Percentiles rank a stretch among this genome's conserved stretches.
These are phyloP conservation scores for Parotocinclus haroldoi DNA, from an alignment of 2,797 vertebrate genomes.

Conservation along the genomic window DNA sequence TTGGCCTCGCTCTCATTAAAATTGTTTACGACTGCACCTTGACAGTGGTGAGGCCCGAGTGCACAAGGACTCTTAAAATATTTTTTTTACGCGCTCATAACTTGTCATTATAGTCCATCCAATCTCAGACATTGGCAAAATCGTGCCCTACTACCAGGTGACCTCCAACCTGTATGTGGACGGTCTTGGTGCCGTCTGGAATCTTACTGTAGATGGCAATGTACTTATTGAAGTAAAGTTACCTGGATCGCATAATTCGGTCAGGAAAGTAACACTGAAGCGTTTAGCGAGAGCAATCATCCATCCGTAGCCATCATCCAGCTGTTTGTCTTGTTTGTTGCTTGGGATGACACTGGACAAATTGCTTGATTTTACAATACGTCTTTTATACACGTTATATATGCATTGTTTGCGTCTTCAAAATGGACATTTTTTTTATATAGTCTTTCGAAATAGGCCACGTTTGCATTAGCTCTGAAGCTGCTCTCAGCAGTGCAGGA, in stretches of 20 bases:
- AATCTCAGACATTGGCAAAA: neutral
- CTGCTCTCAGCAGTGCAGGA: slow-evolving; percentile 86
- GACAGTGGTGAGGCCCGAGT: neutral
- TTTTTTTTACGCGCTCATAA: neutral
- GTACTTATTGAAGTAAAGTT: slow-evolving; percentile 8
- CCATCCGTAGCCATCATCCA: slow-evolving; percentile 14
- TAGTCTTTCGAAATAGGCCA: slow-evolving; percentile 6
- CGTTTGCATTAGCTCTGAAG: slow-evolving; percentile 25
- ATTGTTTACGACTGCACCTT: neutral
- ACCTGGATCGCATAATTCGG: neutral
- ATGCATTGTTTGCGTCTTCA: slow-evolving; percentile 5
- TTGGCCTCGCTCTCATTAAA: too few species aligned
- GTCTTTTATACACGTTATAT: slow-evolving; percentile 37
- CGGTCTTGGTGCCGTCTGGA: too few species aligned
- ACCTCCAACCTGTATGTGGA: too few species aligned
- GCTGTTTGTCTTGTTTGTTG: slow-evolving; percentile 6
- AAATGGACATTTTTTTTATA: neutral
- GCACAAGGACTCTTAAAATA: neutral
- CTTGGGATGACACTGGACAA: slow-evolving; percentile 11
- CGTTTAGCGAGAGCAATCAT: slow-evolving; percentile 7
- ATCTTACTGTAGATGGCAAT: neutral
- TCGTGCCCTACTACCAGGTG: too few species aligned
- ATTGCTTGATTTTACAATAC: slow-evolving; percentile 29
- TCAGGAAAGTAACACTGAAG: slow-evolving; percentile 30
- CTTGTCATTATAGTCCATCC: slow-evolving; percentile 14